Base-by-base conservation (phyloP, 1,140 invertebrate genomes). In the Harpegnathos saltator region DNA sequence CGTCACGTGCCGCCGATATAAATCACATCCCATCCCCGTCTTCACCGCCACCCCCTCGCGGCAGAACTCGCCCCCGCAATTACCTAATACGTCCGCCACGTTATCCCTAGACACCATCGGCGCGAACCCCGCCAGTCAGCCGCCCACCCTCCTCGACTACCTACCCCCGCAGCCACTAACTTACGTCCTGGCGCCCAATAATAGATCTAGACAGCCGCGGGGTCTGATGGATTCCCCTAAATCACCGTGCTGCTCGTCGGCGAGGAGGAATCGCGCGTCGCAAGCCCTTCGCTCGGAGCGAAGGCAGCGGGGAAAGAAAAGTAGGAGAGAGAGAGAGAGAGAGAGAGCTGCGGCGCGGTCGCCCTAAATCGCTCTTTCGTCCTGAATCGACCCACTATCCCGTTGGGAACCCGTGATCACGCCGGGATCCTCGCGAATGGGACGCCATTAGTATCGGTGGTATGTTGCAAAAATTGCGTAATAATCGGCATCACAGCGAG, bases 1-100 rank as follows among this genome's bases (percentile, higher is more conserved):
- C 91, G 90, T 93, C 92, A 93, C 92, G 92, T 92, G 91, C 91
- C 89, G 68, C 87, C 90, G 91, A 91, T 93, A 94, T 94, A 93
- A 94, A 94, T 94, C 92, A 92, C 87, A 71, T 89, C 84, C 84
- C 54, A 78, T 54, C 19, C 26, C 24, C 66, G 62, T 75, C 80
- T 83, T 63, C 50, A 38, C 82, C 84, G 72, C 78, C 44, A 52
- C 56, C 38, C 29, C 80, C 33, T 22, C 74, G 19, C 75, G 52
- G 22, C 75, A 3, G 61, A 83, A 85, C 82, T 91, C 88, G 77
- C 87, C 90, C 88, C 90, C 89, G 88, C 90, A 92, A 93, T 93
- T 92, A 92, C 90, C 90, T 93, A 93, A 93, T 92, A 92, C 89
- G 90, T 90, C 87, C 88, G 90, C 86, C 88, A 89, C 88, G 88